Evolutionary conservation across 2,888 invertebrate genomes (phyloP).

Genomic region (Eupithecia subumbrata): DNA sequence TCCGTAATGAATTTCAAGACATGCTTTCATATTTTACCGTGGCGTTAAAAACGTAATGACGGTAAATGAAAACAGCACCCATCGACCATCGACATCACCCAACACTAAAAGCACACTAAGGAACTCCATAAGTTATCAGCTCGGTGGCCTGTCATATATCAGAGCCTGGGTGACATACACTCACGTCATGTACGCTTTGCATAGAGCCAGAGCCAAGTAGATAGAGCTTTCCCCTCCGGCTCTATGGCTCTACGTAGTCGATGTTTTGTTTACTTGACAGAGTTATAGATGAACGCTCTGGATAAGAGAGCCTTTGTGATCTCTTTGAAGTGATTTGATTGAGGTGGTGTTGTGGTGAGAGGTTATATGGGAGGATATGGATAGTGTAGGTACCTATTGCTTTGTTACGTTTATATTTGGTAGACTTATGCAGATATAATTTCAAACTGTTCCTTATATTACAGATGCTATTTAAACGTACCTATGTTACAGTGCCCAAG

Average conservation of each 20-base stretch:
- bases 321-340: constrained; percentile 21
- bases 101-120: constrained; percentile 58
- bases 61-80: not conserved
- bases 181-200: constrained; percentile 71
- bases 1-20: no score
- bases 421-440: no score
- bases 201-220: constrained; percentile 40
- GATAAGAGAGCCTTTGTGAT: constrained; percentile 21
- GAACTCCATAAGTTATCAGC: constrained; percentile 80
- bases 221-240: constrained; percentile 45
- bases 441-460: not conserved
- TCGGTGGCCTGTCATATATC: constrained; percentile 76
- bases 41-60: not conserved
- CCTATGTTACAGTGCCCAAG: no score
- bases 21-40: not conserved
- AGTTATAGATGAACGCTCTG: constrained; percentile 28
- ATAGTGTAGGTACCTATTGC: not conserved
- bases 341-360: not conserved
- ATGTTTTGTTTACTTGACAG: constrained; percentile 43
- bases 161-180: constrained; percentile 71
- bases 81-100: constrained; percentile 35
- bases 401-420: not conserved
- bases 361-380: not conserved
- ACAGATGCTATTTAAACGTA: not conserved
- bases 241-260: constrained; percentile 31